phyloP scores from a whole-genome alignment of 1,140 invertebrate species.

The Macrosteles quadrilineatus region DNA sequence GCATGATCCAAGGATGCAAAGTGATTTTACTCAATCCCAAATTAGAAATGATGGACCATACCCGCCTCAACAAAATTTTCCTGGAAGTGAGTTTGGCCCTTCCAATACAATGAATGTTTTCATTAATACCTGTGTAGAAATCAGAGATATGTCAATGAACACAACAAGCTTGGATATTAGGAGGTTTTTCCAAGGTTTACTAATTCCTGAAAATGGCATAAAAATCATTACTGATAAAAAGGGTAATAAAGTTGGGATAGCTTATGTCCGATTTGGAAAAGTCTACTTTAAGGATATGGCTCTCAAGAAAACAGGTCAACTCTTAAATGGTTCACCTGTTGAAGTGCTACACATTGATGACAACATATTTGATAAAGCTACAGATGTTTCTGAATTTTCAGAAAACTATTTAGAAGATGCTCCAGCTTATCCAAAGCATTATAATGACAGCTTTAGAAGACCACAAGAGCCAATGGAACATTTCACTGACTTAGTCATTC shows the following conservation, averaged over 20 bases:
- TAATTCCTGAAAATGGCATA: conserved; percentile 79
- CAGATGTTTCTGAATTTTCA: conserved; percentile 59
- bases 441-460: conserved; percentile 30
- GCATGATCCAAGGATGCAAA: conserved; percentile 17
- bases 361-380: conserved; percentile 62
- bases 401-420: neutral
- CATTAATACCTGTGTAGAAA: conserved; percentile 63
- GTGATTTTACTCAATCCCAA: neutral
- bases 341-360: conserved; percentile 63
- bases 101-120: neutral
- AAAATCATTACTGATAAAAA: conserved; percentile 81
- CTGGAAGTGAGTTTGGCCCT: neutral
- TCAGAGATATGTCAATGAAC: conserved; percentile 66
- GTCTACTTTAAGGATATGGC: conserved; percentile 68
- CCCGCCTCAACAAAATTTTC: neutral
- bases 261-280: conserved; percentile 74
- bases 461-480: conserved; percentile 48
- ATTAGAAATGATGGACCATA: neutral
- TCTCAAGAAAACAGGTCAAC: conserved; percentile 58
- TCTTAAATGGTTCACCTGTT: conserved; percentile 62
- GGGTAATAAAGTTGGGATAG: conserved; percentile 76
- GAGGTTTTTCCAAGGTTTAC: conserved; percentile 74
- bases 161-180: conserved; percentile 76
- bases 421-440: neutral
- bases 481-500: conserved; percentile 51